Percentiles rank a stretch among this genome's conserved stretches.
Conservation (phyloP, 2,113 vertebrate species). For the Neofelis nebulosa region DNA sequence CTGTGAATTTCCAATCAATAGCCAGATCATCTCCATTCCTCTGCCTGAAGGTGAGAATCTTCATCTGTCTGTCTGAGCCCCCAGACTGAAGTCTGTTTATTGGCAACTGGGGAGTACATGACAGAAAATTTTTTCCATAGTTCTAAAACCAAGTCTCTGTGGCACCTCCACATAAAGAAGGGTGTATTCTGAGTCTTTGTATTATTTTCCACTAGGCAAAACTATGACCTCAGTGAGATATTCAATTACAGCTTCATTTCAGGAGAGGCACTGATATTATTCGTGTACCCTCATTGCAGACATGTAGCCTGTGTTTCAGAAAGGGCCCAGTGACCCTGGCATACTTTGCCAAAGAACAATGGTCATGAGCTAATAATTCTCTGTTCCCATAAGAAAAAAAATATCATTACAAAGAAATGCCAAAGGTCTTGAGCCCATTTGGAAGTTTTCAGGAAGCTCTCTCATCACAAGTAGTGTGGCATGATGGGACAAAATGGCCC, state of each 20-base stretch:
- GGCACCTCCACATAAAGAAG: background rate
- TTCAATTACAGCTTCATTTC: background rate
- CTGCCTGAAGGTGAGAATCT: background rate
- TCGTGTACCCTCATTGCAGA: background rate
- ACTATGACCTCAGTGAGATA: constrained; percentile 31
- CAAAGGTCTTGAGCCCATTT: background rate
- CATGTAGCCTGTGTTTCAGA: background rate
- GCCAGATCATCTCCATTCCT: background rate
- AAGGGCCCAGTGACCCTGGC: background rate
- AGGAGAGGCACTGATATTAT: background rate
- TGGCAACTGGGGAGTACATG: background rate
- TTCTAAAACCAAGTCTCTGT: background rate
- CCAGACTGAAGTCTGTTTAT: background rate
- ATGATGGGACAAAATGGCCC: background rate
- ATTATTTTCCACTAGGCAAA: constrained; percentile 4
- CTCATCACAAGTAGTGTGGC: background rate
- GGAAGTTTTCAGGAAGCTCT: constrained; percentile 31
- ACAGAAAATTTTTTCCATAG: background rate
- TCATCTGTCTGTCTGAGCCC: background rate
- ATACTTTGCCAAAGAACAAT: background rate
- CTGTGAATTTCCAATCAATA: background rate
- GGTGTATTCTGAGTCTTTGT: background rate
- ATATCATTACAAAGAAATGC: background rate
- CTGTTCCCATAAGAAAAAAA: background rate
- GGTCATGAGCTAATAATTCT: background rate